Evolutionary conservation across 2,797 vertebrate genomes (phyloP).

Genomic region (Psittacula echo): DNA sequence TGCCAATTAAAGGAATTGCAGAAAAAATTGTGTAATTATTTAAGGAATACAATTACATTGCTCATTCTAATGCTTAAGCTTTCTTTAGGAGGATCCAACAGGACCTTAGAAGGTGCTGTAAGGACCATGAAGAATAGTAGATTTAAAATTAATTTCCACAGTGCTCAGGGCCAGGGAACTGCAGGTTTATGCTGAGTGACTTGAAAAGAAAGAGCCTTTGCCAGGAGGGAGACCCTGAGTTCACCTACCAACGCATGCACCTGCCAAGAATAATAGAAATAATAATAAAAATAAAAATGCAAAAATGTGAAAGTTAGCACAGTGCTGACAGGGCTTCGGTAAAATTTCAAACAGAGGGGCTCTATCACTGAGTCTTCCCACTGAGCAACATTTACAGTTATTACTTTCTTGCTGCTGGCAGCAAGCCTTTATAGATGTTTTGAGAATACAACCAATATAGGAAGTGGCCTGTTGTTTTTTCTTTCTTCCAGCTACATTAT

Average conservation of each 20-base stretch:
- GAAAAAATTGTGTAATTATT: background rate
- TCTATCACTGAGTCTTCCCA: constrained; percentile 66
- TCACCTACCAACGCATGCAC: constrained; percentile 19
- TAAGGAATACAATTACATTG: background rate
- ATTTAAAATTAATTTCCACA: constrained; percentile 7
- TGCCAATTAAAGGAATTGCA: constrained; percentile 18
- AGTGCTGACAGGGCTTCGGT: constrained; percentile 29
- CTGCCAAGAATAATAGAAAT: constrained; percentile 62
- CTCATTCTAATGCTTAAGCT: background rate
- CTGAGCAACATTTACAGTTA: constrained; percentile 76
- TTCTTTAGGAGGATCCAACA: background rate
- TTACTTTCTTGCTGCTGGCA: constrained; percentile 76
- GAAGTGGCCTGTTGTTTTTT: constrained; percentile 71
- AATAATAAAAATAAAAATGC: constrained; percentile 61
- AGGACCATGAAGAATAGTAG: background rate
- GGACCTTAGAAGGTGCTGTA: background rate
- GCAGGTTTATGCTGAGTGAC: background rate
- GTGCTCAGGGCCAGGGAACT: background rate
- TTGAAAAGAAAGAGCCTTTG: constrained; percentile 22
- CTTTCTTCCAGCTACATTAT: constrained; percentile 74
- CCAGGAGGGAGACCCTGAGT: constrained; percentile 26
- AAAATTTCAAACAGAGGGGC: constrained; percentile 61
- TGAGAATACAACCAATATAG: constrained; percentile 74
- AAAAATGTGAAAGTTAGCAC: constrained; percentile 40
- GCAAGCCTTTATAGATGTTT: constrained; percentile 71